Evolutionary conservation across 2,113 vertebrate species (phyloP).

Genomic region (Astatotilapia flaviijosephi): DNA sequence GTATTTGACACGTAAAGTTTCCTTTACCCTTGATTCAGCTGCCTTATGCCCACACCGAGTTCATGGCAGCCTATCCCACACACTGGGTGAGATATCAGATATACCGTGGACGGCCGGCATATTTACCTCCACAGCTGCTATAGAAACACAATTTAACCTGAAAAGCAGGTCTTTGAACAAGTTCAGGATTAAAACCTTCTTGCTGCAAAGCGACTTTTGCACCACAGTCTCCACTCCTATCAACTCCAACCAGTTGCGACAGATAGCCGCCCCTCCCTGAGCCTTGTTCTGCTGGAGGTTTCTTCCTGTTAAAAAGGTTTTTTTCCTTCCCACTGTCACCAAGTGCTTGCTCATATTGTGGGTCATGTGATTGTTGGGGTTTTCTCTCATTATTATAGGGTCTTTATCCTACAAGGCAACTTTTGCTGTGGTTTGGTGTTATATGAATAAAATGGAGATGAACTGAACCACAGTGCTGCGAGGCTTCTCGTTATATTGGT

Average conservation of each 20-base stretch:
- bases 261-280: neutral
- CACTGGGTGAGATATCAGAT: neutral
- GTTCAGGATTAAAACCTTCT: neutral
- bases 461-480: neutral
- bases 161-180: neutral
- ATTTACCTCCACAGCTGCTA: neutral
- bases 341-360: neutral
- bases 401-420: neutral
- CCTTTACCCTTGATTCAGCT: neutral
- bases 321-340: neutral
- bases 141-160: neutral
- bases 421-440: neutral
- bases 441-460: neutral
- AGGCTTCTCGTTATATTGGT: neutral
- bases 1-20: neutral
- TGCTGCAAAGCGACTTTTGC: neutral
- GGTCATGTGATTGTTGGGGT: neutral
- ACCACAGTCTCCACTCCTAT: neutral
- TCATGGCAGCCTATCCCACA: neutral
- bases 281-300: neutral
- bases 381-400: neutral
- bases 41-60: neutral
- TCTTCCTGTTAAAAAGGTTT: neutral
- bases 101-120: rapidly evolving
- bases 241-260: neutral